Conservation (phyloP, 2,888 invertebrate genomes). For the Dexiosoma caninum region DNA sequence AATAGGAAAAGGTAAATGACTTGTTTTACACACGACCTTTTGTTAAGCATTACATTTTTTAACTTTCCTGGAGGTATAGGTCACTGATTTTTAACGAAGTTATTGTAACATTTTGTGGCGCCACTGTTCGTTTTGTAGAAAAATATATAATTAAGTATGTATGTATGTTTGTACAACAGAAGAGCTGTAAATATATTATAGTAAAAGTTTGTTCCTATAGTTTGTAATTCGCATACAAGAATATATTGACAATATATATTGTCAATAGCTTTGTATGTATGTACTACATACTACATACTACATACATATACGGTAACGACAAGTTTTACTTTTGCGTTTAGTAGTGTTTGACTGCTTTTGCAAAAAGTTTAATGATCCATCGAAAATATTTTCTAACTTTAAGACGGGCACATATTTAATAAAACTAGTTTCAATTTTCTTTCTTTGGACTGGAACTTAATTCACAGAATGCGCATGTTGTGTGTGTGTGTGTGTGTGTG, state of each 20-base stretch:
- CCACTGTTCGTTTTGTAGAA: not conserved
- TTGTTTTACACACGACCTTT: too few species aligned
- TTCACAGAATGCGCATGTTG: not conserved
- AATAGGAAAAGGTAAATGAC: too few species aligned
- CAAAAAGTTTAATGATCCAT: constrained; percentile 59
- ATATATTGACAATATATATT: not conserved
- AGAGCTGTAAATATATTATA: not conserved
- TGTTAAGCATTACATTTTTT: too few species aligned
- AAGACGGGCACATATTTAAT: not conserved
- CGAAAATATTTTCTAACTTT: constrained; percentile 42
- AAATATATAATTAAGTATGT: not conserved
- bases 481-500: not conserved
- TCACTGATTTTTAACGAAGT: too few species aligned
- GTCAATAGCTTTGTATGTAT: too few species aligned
- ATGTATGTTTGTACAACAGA: not conserved
- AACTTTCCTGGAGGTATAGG: too few species aligned
- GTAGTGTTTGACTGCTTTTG: constrained; percentile 7
- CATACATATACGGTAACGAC: constrained; percentile 43
- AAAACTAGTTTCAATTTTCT: constrained; percentile 21
- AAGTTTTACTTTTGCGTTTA: constrained; percentile 55
- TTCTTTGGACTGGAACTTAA: not conserved
- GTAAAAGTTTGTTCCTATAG: constrained; percentile 32
- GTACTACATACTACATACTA: constrained; percentile 10
- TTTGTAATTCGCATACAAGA: not conserved
- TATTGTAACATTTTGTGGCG: too few species aligned